Evolutionary conservation across 37 sponge, comb jelly and placozoan genomes (phyloP), one percentile per base, ranked within the genome.

Genomic region (Cladorhizidae sp.): DNA sequence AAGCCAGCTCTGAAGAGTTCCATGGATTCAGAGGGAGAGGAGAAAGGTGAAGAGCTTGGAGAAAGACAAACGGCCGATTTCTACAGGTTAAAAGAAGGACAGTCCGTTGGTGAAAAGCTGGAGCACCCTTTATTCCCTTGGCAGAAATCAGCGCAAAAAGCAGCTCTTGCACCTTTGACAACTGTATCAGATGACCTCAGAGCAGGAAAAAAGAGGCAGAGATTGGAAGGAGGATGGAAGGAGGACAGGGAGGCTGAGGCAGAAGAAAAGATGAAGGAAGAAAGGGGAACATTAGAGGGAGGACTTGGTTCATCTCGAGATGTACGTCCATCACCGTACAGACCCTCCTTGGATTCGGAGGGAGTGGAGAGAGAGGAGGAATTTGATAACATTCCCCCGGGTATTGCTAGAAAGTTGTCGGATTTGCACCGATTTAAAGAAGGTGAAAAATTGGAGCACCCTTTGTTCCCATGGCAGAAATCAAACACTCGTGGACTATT

Each of bases 81-180:
- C 49, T 12, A 9, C 5, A 9, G 49, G 6, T 6, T 17, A 41
- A 26, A 72, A 8, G 50, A 43, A 9, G 14, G 72, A n/a, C n/a
- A n/a, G n/a, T n/a, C n/a, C n/a, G n/a, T n/a, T n/a, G n/a, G 32
- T 26, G 40, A 23, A 57, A 81, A 38, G 37, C 43, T 82, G 33
- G 74, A 82, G 54, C 83, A 64, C 41, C 83, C 83, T 22, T 25
- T 45, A 25, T 82, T 82, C 38, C 83, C 83, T 26, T 82, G 83
- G 83, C 74, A 82, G 65, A 72, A 52, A 32, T 32, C 36, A 65
- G 32, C 2, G 20, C 3, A n/a, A n/a, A n/a, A n/a, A n/a, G n/a
- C n/a, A n/a, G n/a, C n/a, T n/a, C n/a, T n/a, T n/a, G n/a, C n/a
- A n/a, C n/a, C n/a, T n/a, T n/a, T n/a, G n/a, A n/a, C n/a, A n/a